Evolutionary conservation across 1,140 invertebrate species (phyloP).

Genomic region (Musca domestica): DNA sequence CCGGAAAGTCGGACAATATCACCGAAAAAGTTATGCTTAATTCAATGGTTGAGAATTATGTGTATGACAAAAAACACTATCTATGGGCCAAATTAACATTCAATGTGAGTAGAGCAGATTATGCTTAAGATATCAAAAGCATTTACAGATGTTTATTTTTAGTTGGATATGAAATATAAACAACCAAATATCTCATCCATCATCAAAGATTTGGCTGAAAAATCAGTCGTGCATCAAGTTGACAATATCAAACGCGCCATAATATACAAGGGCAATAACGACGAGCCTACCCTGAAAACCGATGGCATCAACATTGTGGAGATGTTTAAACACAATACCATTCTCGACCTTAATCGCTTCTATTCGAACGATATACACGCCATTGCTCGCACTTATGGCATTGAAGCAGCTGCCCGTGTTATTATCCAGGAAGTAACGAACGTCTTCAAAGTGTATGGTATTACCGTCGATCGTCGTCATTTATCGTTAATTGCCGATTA

Average conservation of each 20-base stretch:
- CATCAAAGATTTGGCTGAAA: slow-evolving; percentile 70
- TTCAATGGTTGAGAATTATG: slow-evolving; percentile 62
- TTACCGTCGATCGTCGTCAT: slow-evolving; percentile 91
- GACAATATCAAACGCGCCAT: slow-evolving; percentile 82
- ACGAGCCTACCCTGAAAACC: slow-evolving; percentile 75
- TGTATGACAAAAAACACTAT: slow-evolving; percentile 69
- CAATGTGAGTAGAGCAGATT: slow-evolving; percentile 55
- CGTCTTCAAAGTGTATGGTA: slow-evolving; percentile 95
- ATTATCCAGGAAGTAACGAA: slow-evolving; percentile 89
- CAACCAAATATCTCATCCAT: slow-evolving; percentile 77
- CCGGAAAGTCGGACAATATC: slow-evolving; percentile 55
- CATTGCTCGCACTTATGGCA: slow-evolving; percentile 87
- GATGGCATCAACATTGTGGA: slow-evolving; percentile 93
- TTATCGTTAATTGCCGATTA: slow-evolving; percentile 92
- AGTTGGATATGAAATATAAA: slow-evolving; percentile 66
- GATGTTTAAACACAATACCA: slow-evolving; percentile 78
- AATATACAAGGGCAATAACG: slow-evolving; percentile 62
- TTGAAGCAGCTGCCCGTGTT: slow-evolving; percentile 90
- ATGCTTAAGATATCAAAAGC: neutral
- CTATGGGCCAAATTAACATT: slow-evolving; percentile 75
- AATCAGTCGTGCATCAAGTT: slow-evolving; percentile 77
- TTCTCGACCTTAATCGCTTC: slow-evolving; percentile 82
- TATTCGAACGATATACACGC: slow-evolving; percentile 95
- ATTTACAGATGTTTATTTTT: slow-evolving; percentile 1
- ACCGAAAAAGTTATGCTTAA: slow-evolving; percentile 50